These are phyloP conservation scores for Phaenicophaeus curvirostris DNA, from an alignment of 2,797 vertebrate species.

Conservation along the genomic window DNA sequence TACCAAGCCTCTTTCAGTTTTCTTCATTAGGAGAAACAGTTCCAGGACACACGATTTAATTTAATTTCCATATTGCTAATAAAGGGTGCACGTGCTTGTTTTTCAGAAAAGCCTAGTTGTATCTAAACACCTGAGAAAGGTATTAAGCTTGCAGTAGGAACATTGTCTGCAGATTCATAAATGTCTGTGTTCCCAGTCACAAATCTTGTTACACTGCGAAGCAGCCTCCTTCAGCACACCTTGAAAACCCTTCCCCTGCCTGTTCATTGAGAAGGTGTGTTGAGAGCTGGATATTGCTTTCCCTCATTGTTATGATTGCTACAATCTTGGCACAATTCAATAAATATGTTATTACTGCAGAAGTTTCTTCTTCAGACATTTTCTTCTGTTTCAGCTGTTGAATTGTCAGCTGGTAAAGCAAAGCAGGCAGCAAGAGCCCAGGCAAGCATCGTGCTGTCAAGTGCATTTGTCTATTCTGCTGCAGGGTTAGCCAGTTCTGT, in stretches of 20 bases:
- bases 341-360: not conserved
- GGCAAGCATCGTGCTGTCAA: too few species aligned
- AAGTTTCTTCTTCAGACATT: not conserved
- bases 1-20: not conserved
- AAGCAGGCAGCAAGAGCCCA: not conserved
- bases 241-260: not conserved
- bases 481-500: not conserved
- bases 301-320: not conserved
- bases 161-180: not conserved
- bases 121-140: not conserved
- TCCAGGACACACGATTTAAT: not conserved
- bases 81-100: not conserved
- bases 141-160: not conserved
- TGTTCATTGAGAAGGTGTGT: not conserved
- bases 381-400: not conserved
- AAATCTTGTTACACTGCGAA: not conserved
- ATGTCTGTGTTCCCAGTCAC: not conserved
- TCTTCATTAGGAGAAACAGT: not conserved
- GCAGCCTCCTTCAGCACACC: not conserved
- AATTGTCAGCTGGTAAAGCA: not conserved
- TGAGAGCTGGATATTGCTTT: not conserved
- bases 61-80: not conserved
- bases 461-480: not conserved
- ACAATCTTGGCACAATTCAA: not conserved
- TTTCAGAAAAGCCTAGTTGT: not conserved